Evolutionary conservation across 64 coral and sea anemone species (phyloP), one percentile per base, ranked within the genome.

Genomic region (Pocillopora damicornis): DNA sequence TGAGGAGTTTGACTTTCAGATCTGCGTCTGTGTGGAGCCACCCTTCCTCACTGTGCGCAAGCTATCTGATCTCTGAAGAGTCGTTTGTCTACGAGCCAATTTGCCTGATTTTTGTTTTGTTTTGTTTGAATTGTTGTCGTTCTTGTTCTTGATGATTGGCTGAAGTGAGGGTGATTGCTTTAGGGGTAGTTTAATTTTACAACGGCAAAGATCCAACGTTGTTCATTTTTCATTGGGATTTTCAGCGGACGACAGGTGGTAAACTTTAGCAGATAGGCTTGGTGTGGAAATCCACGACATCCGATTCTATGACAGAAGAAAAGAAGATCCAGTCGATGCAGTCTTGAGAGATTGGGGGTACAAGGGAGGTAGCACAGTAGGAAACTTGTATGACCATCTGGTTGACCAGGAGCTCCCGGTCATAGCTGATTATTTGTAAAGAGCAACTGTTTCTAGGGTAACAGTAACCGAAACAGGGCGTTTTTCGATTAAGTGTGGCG

Each of bases 341-440:
- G 91, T 90, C 18, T 65, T 96, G 13, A 87, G 61, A 66, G 42
- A 37, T 58, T 96, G 94, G 94, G 90, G 92, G 62, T 81, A 88
- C 12, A 96, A 90, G 59, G 12, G 79, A 30, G 75, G 77, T 17
- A 92, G 87, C 73, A 86, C 76, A 14, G 78, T 96, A 0, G 94
- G 94, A 22, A 59, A 23, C 6, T 30, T 96, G 45, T 96, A 96
- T 82, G 56, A 92, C 63, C 77, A 74, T 59, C 83, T 96, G 18
- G 91, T 92, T 0, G 22, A 67, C 5, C 38, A 90, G 17, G 77
- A 67, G 0, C 88, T 2, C 38, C 94, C 94, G 58, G 4, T 60
- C 5, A 83, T 88, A 71, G 94, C 94, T 1, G 94, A 96, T 75
- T 59, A 62, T 36, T 76, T 94, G 7, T 94, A 59, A 81, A 67